phyloP scores from a whole-genome alignment of 2,113 vertebrate genomes.

The Labeo catla region DNA sequence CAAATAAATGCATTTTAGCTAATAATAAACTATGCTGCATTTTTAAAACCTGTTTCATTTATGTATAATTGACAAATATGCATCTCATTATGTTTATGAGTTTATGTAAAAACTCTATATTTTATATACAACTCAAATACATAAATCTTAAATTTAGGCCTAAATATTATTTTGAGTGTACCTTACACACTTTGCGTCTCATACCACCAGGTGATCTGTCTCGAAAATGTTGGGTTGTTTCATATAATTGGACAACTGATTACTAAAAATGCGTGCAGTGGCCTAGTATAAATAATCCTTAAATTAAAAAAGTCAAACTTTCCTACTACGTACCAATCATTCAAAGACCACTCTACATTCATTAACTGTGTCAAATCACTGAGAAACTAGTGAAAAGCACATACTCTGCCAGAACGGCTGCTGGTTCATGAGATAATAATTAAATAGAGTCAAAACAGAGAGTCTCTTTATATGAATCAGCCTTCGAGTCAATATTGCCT shows the following conservation, averaged over 20 bases:
- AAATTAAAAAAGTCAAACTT: slow-evolving; percentile 1
- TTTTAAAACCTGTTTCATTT: too few relatives aligned
- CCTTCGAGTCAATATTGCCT: slow-evolving; percentile 67
- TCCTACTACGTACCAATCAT: not conserved
- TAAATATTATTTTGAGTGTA: not conserved
- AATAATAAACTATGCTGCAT: too few relatives aligned
- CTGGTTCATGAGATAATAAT: slow-evolving; percentile 58
- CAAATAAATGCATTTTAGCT: too few relatives aligned
- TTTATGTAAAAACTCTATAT: not conserved
- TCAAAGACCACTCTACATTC: not conserved
- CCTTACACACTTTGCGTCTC: not conserved
- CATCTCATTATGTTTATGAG: not conserved
- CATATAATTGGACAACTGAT: slow-evolving; percentile 5
- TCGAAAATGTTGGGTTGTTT: not conserved
- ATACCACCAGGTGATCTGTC: not conserved
- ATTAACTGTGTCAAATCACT: slow-evolving; percentile 18
- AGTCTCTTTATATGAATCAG: slow-evolving; percentile 58
- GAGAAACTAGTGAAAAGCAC: not conserved
- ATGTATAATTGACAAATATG: too few relatives aligned
- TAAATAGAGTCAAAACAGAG: slow-evolving; percentile 61
- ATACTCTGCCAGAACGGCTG: slow-evolving; percentile 19
- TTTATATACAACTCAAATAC: not conserved
- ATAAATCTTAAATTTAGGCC: not conserved
- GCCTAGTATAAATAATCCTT: not conserved
- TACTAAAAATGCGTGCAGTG: not conserved